These are phyloP conservation scores for Tragelaphus oryx DNA, from an alignment of 2,797 vertebrate genomes.

Conservation along the genomic window DNA sequence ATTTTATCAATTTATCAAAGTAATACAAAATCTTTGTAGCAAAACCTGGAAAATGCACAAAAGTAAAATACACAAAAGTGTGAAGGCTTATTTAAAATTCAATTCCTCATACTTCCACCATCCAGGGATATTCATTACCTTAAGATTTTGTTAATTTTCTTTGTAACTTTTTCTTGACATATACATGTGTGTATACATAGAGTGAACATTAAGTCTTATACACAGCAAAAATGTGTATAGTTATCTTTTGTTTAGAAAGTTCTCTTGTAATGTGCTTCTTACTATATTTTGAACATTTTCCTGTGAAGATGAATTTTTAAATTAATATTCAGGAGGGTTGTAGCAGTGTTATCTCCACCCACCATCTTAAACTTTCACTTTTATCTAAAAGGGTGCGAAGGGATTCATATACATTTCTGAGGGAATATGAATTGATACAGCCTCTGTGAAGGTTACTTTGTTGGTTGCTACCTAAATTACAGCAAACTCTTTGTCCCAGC, in stretches of 20 bases:
- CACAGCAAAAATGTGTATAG: not conserved
- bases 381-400: not conserved
- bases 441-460: not conserved
- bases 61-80: not conserved
- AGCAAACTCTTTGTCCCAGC: not conserved
- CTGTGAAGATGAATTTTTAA: not conserved
- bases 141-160: slow-evolving; percentile 13
- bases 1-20: slow-evolving; percentile 1
- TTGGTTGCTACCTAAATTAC: not conserved
- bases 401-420: not conserved
- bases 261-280: not conserved
- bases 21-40: not conserved
- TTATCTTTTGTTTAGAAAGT: not conserved
- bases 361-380: not conserved
- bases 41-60: not conserved
- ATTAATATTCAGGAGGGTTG: not conserved
- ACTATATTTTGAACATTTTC: not conserved
- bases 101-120: not conserved
- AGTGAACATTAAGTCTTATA: not conserved
- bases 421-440: not conserved
- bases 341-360: not conserved
- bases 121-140: not conserved
- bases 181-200: not conserved
- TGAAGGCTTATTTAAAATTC: not conserved
- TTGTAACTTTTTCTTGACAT: slow-evolving; percentile 15